Base-by-base conservation (phyloP, 2,888 invertebrate species). In the Gari tellinella region DNA sequence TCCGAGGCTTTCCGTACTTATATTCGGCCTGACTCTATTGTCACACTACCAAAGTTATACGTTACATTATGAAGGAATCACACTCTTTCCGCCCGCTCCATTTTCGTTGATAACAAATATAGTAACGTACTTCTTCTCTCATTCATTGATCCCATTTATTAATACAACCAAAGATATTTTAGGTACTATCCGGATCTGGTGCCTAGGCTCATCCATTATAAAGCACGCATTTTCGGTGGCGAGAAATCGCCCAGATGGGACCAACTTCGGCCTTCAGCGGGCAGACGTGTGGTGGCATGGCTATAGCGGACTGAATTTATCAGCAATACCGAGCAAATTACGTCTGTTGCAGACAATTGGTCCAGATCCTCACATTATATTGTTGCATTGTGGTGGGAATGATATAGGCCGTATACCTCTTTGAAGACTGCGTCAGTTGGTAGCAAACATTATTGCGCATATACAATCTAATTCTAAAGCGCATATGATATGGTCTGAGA, bases 311-410 rank as follows among this genome's bases (percentile, higher is more conserved):
- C 31, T 68, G 10, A 31, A 15, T 8, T 38, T 55, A 15, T 37
- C 19, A 14, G 23, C 37, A 15, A 2, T 68, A 0, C 15, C 14
- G 8, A 25, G n/a, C 7, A 55, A 56, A 17, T 31, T 55, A 1
- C 15, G n/a, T 14, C 15, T 21, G 26, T 23, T 55, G 0, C 10
- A 14, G 8, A 26, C 21, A 19, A 37, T 53, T 38, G 61, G 40
- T 41, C 26, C 40, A 31, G 19, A 8, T 15, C 67, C n/a, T n/a
- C n/a, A n/a, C n/a, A n/a, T n/a, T n/a, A 46, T 60, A 17, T 3
- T 60, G 12, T 31, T 67, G n/a, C 67, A 60, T 38, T 62, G 46
- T 48, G 61, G 62, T 37, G 61, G 56, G 10, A 62, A 68, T 56
- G n/a, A n/a, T n/a, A n/a, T n/a, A n/a, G n/a, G n/a, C n/a, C n/a